phyloP scores from a whole-genome alignment of 2,113 vertebrate genomes.

The Gnathonemus longibarbis region DNA sequence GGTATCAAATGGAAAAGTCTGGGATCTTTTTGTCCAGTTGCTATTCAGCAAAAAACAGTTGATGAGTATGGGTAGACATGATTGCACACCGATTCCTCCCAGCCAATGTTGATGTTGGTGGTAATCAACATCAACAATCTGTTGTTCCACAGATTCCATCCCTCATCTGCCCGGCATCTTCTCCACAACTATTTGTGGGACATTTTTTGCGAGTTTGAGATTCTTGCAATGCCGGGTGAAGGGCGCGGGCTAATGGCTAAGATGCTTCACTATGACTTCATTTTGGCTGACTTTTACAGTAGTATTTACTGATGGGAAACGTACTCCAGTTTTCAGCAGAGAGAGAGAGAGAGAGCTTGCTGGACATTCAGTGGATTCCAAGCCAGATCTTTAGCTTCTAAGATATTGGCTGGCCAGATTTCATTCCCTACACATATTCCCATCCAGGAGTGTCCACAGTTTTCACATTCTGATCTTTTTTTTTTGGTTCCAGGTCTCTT shows the following conservation, averaged over 20 bases:
- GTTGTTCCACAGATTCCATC: slow-evolving; percentile 1
- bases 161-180: neutral
- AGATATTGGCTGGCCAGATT: neutral
- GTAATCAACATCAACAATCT: neutral
- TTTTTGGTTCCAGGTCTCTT: neutral
- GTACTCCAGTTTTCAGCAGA: neutral
- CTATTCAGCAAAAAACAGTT: neutral
- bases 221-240: neutral
- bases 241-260: neutral
- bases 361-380: neutral
- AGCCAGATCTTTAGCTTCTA: neutral
- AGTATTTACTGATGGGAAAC: neutral
- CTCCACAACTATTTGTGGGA: slow-evolving; percentile 12
- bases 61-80: neutral
- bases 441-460: neutral
- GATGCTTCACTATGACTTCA: neutral
- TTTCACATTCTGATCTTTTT: neutral
- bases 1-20: neutral
- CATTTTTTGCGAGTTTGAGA: neutral
- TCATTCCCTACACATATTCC: neutral
- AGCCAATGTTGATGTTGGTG: neutral
- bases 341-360: neutral
- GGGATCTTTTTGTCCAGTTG: neutral
- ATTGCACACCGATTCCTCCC: neutral
- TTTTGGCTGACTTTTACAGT: neutral